Evolutionary conservation across 2,797 vertebrate genomes (phyloP), one percentile per base, ranked within the genome.

Genomic region (Xenops minutus): DNA sequence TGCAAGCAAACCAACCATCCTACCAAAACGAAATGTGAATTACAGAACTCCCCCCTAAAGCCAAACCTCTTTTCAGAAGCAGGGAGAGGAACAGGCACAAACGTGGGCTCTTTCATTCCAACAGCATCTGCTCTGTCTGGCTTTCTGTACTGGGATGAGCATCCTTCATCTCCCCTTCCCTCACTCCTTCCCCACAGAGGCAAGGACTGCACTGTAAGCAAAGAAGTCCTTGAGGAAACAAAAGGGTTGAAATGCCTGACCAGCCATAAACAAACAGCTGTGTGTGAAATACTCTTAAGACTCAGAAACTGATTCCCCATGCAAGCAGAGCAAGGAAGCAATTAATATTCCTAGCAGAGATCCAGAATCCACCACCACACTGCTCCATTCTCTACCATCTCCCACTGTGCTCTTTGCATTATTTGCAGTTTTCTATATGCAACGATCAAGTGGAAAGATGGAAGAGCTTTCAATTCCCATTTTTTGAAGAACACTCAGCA

Each of bases 301-400:
- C 16, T 79, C 71, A 49, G 27, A 75, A 92, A 64, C 15, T 1
- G 48, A 88, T 69, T 74, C 39, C 59, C 44, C 39, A 11, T 21
- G 32, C 64, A 58, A 79, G 36, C 55, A 79, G 43, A 58, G 51
- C 48, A 69, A 71, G 61, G 56, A 44, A 69, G 75, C 43, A 63
- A 89, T 83, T 51, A 76, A 51, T 58, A 86, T 58, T 88, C 39
- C 56, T 49, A 46, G 73, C 52, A 83, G 76, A 80, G 17, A 67
- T 32, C 56, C 84, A 69, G 46, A 39, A 59, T 67, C 41, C n/a
- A 26, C 43, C n/a, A 26, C 43, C 34, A 41, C 49, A 20, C 36
- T 67, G 69, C 64, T 74, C 61, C 6, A 7, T 51, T 82, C 44
- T 55, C 62, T 22, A 36, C n/a, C 21, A 46, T 49, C 43, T 72